These are phyloP conservation scores for Tarsius wallacei DNA, from an alignment of 2,797 vertebrate genomes.

Conservation along the genomic window DNA sequence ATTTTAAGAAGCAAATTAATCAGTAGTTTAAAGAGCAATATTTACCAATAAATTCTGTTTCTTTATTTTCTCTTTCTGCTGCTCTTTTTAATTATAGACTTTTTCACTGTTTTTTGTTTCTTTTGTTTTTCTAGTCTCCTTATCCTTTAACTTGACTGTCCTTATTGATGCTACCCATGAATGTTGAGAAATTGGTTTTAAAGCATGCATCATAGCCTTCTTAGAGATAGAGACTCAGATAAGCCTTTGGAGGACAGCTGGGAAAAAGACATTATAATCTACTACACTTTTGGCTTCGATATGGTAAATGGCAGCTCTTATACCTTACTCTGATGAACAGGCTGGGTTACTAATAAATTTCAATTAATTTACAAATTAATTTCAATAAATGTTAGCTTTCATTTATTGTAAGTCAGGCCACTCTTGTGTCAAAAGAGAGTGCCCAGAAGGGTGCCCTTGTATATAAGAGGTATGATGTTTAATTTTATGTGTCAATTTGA, in stretches of 20 bases:
- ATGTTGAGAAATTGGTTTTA: background rate
- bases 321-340: background rate
- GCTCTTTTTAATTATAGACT: background rate
- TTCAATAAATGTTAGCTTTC: no score
- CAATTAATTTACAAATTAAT: no score
- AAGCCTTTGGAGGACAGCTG: background rate
- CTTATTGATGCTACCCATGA: background rate
- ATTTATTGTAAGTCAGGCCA: background rate
- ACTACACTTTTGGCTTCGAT: constrained; percentile 1
- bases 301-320: background rate
- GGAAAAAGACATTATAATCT: constrained; percentile 9
- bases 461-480: background rate
- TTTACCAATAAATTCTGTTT: constrained; percentile 16
- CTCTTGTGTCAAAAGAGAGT: background rate
- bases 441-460: background rate
- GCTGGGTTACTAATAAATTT: background rate
- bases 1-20: constrained; percentile 62
- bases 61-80: background rate
- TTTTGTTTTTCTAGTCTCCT: background rate
- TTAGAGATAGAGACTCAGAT: background rate
- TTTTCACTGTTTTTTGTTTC: background rate
- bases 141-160: background rate
- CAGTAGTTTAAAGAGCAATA: constrained; percentile 5
- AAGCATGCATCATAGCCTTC: background rate
- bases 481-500: background rate